Evolutionary conservation across 2,888 invertebrate genomes (phyloP), one percentile per base, ranked within the genome.

Genomic region (Lasioglossum malachurum): DNA sequence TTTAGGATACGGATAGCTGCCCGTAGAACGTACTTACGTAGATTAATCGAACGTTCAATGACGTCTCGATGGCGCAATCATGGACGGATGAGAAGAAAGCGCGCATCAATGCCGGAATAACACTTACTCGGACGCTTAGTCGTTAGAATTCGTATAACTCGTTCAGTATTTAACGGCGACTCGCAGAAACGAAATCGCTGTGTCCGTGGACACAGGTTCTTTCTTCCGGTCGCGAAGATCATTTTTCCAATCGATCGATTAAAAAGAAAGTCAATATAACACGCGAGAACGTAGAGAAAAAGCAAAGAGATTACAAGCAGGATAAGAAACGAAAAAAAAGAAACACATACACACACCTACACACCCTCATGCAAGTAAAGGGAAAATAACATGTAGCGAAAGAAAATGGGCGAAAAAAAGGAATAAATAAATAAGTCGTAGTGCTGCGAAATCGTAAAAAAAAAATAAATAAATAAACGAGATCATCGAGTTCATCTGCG

Each of bases 1-100:
- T 92, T 91, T 80, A 16, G 87, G 73, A 83, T 80, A 86, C 80
- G 85, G 90, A 64, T 16, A 89, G 88, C 90, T 92, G 91, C 89
- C 89, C 87, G 88, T 92, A 91, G 85, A 87, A 75, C 49, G 75
- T 84, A 82, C 79, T 86, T 89, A 41, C 85, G 79, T 83, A 87
- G 86, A 87, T 84, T 89, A 89, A 89, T 82, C 83, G 86, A 83
- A 82, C 87, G 87, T 85, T 81, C 78, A 53, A 60, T 27, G 76
- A 79, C 84, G 80, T 85, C 85, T 77, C 79, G 83, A 87, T 31
- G 91, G 83, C 86, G 83, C 83, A 87, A 90, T 88, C 91, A 86
- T 83, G 88, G 85, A 85, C 90, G 84, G 83, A 84, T 87, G 78
- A 64, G 67, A 35, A 64, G 44, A 69, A n/a, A 16, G 19, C 8